Base-by-base conservation (phyloP, 2,113 vertebrate genomes). In the Myiozetetes cayanensis region DNA sequence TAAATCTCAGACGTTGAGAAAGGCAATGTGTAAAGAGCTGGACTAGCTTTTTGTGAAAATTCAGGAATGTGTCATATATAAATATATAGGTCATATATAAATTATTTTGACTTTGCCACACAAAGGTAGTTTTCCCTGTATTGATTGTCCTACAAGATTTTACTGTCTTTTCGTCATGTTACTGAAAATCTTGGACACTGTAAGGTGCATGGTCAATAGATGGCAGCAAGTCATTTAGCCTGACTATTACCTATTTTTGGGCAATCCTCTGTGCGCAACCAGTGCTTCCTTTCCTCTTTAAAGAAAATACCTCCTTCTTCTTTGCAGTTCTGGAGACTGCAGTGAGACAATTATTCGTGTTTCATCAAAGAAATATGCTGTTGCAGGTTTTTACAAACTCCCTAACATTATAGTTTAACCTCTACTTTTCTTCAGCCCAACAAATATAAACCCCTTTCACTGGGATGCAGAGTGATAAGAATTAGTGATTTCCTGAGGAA, bases 201-300 rank as follows among this genome's bases (percentile, higher is more conserved):
- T 92, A 94, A 96, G 74, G 67, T 81, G 83, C 79, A n/a, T 95
- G 94, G 96, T 97, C 97, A 98, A 96, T 97, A 98, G 96, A 84
- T 96, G 94, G 91, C 97, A 98, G 97, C 96, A 97, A 97, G 97
- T 96, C 92, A 97, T 98, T 97, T 96, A 97, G 87, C 95, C 84
- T 94, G 62, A 93, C 95, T 97, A 70, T 91, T 96, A 78, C 88
- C 75, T 95, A 49, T 91, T 71, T 65, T 46, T 78, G 91, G 91
- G 55, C 77, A 75, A 52, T 41, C 44, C 46, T 85, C 73, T 84
- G 37, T 47, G 61, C 43, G n/a, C 31, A 86, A 8, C 46, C 39
- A 61, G 14, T 8, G 7, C 9, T 87, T 14, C 23, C 24, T 8
- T 71, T 68, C 14, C 10, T 27, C 8, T 88, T 86, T 77, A 59